Evolutionary conservation across 2,888 invertebrate genomes (phyloP), one percentile per base, ranked within the genome.

Genomic region (Erebia aethiops): DNA sequence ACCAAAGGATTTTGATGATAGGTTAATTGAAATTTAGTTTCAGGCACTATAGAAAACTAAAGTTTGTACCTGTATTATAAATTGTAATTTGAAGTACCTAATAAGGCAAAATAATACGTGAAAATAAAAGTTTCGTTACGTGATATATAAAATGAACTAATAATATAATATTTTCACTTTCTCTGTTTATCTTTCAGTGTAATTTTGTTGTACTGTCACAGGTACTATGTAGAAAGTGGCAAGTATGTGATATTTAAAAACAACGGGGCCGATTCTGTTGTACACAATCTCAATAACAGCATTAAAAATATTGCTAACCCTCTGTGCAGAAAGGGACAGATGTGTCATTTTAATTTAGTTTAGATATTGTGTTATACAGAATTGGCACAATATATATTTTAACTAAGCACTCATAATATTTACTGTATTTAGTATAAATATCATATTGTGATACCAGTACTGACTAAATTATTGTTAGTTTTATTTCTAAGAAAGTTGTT

Each of bases 391-490:
- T 7, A 35, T 35, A 52, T 3, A 16, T 9, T 52, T 41, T 60
- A 16, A 16, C 9, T 16, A 1, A 16, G 2, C 10, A 14, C 58
- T 5, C 10, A n/a, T n/a, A 10, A 56, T 54, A 52, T 79, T 78
- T 78, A 75, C 79, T 77, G 76, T 75, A 71, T 73, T 74, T 79
- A 79, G 77, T 75, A 77, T 79, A 78, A 78, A 75, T 80, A 79
- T 80, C 77, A 71, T 82, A 82, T 84, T 82, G 83, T 85, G 83
- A 84, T 82, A 84, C 82, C 81, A 81, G 83, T 85, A 85, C 85
- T 84, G 84, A 87, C 79, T 87, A 84, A 85, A 83, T 84, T 84
- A 83, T 80, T 84, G 75, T 81, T 83, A 79, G 80, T 82, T 78
- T 78, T 77, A 79, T 77, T 79, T 41, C 76, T 79, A 82, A 82